These are phyloP conservation scores for Maniola jurtina DNA, from an alignment of 1,140 invertebrate genomes.

Conservation along the genomic window DNA sequence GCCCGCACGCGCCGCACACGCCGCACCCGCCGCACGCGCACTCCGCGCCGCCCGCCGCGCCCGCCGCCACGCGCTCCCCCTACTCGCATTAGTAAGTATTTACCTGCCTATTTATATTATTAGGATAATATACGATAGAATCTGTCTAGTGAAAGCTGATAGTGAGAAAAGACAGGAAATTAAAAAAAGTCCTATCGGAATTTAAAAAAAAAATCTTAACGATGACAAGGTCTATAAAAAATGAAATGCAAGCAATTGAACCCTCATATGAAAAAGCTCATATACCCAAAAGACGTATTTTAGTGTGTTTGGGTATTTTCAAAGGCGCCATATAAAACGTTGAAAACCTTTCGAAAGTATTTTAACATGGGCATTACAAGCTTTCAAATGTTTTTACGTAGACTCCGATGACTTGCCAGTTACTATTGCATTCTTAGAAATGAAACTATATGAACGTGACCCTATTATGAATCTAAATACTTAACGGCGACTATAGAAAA, in stretches of 20 bases:
- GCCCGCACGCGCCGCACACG: constrained; percentile 31
- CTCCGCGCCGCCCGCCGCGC: constrained; percentile 21
- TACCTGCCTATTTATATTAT: not conserved
- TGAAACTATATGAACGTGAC: constrained; percentile 8
- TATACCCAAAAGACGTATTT: not conserved
- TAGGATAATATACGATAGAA: too few relatives aligned
- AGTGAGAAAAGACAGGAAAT: too few relatives aligned
- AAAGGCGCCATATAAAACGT: not conserved
- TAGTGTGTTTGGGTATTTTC: not conserved
- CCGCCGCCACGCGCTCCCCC: constrained; percentile 34
- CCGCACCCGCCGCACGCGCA: constrained; percentile 29
- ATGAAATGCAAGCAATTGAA: too few relatives aligned
- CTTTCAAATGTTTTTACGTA: constrained; percentile 7
- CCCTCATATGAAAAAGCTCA: too few relatives aligned
- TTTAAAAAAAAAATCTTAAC: not conserved
- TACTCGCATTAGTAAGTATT: constrained; percentile 58
- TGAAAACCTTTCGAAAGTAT: not conserved
- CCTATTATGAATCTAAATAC: constrained; percentile 11
- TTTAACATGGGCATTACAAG: not conserved
- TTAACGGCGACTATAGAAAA: constrained; percentile 8
- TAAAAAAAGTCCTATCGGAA: not conserved
- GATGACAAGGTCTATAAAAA: not conserved
- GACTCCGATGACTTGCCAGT: not conserved
- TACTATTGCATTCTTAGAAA: constrained; percentile 8
- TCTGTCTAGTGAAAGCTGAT: too few relatives aligned